Evolutionary conservation across 1,140 invertebrate species (phyloP), one percentile per base, ranked within the genome.

Genomic region (Temnothorax longispinosus): DNA sequence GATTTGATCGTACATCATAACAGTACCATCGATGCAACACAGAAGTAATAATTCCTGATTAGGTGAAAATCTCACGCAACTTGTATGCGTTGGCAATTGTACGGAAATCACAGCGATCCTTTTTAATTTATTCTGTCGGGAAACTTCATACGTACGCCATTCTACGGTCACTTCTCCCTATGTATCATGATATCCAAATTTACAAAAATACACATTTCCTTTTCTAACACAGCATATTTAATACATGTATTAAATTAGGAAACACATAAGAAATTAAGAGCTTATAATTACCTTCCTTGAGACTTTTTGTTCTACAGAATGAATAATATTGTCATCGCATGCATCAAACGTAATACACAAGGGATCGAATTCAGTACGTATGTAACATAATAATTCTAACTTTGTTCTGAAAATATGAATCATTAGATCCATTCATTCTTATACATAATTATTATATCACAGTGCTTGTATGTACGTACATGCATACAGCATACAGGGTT

Each of bases 251-350:
- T 52, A 75, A 75, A 84, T 84, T 41, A 32, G 7, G 27, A 35
- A 77, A 6, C 11, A 65, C 5, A 50, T n/a, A 18, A 54, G 6
- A 4, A 47, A 67, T 44, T 47, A 21, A 75, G 1, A 50, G 32
- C 15, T 27, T 74, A 71, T 15, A 69, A 78, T 94, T 93, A 96
- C 96, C 92, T 97, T 97, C 88, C 96, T 96, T 8, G 97, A 97
- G 21, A 97, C 96, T 93, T 97, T 97, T 93, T 98, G 97, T 93
- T 98, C 97, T 56, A 98, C 95, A 7, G 97, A 97, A 91, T 97
- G 96, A 65, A 98, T 96, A 80, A 97, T 96, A 93, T 97, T 96
- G 62, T 96, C 96, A 78, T 97, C 96, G 69, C 96, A 94, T 88
- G 96, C 94, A 93, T 97, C 97, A 91, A 97, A 97, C 90, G 96